phyloP scores from a whole-genome alignment of 2,888 invertebrate species.

The Nymphalis c-album region DNA sequence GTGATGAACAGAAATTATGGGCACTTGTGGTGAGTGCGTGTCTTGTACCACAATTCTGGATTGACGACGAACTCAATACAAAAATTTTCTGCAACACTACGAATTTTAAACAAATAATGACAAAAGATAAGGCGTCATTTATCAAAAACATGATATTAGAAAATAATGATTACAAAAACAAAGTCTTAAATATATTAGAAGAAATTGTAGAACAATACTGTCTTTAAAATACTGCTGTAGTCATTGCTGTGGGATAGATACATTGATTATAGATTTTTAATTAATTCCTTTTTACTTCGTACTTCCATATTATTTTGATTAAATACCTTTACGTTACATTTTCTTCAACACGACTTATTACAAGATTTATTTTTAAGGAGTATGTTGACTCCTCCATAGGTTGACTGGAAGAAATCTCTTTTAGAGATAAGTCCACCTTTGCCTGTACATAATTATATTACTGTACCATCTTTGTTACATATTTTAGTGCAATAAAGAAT shows the following conservation, averaged over 20 bases:
- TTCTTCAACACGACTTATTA: too few relatives aligned
- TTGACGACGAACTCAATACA: constrained; percentile 75
- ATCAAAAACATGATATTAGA: constrained; percentile 78
- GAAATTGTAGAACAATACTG: constrained; percentile 79
- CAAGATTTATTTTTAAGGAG: too few relatives aligned
- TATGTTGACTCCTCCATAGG: too few relatives aligned
- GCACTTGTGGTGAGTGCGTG: constrained; percentile 80
- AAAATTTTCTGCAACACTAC: constrained; percentile 69
- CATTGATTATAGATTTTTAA: background rate
- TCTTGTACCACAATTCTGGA: constrained; percentile 77
- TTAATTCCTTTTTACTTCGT: background rate
- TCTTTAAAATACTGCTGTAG: constrained; percentile 26
- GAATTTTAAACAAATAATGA: constrained; percentile 80
- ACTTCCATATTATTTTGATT: background rate
- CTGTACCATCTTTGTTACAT: too few relatives aligned
- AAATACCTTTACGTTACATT: too few relatives aligned
- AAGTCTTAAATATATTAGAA: constrained; percentile 77
- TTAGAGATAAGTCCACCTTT: too few relatives aligned
- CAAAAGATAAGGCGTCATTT: constrained; percentile 76
- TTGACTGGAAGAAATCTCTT: too few relatives aligned
- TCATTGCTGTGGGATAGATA: background rate
- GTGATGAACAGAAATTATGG: constrained; percentile 74
- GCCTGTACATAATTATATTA: too few relatives aligned
- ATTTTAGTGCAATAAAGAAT: too few relatives aligned
- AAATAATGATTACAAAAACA: constrained; percentile 72